Conservation (phyloP, 1,140 invertebrate genomes). For the Bradysia coprophila region DNA sequence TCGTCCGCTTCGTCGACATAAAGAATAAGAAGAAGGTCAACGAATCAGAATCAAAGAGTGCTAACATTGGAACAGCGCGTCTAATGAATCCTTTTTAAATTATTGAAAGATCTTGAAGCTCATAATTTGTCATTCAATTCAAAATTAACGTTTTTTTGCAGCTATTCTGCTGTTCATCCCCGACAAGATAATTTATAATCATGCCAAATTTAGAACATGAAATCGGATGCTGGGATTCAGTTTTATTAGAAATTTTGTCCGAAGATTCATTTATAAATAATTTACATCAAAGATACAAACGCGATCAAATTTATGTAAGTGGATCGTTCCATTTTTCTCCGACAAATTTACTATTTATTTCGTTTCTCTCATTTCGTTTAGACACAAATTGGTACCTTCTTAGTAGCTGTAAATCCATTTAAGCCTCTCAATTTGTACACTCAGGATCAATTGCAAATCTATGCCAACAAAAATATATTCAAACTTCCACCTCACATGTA, state of each 20-base stretch:
- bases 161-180: no score
- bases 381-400: constrained; percentile 61
- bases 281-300: constrained; percentile 52
- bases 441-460: constrained; percentile 52
- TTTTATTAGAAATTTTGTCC: constrained; percentile 50
- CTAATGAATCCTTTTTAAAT: no score
- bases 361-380: constrained; percentile 17
- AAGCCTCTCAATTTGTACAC: constrained; percentile 61
- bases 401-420: constrained; percentile 58
- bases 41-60: no score
- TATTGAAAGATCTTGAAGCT: no score
- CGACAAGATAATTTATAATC: no score
- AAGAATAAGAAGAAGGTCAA: no score
- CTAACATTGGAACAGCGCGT: no score
- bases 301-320: constrained; percentile 62
- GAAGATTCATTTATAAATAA: constrained; percentile 60
- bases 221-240: constrained; percentile 55
- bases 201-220: constrained; percentile 16
- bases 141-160: no score
- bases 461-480: constrained; percentile 59
- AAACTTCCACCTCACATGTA: constrained; percentile 82
- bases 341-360: background rate
- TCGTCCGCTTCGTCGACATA: no score
- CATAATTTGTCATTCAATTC: no score
- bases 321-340: background rate